Evolutionary conservation across 2,113 vertebrate species (phyloP), one percentile per base, ranked within the genome.

Genomic region (Perccottus glenii): DNA sequence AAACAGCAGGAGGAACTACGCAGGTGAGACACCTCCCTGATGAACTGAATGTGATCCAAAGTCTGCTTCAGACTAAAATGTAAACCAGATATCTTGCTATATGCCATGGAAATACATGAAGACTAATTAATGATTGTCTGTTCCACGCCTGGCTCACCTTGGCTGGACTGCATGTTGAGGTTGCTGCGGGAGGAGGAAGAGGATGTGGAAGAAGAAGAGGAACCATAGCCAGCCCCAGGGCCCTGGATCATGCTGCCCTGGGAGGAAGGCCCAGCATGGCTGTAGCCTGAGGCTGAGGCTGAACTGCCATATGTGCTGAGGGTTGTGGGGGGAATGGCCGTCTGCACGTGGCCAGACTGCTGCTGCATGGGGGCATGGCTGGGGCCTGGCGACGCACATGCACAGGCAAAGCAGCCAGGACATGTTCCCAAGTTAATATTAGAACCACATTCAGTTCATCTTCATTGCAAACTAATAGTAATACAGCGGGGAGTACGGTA

Each of bases 101-200:
- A 40, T 6, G 2, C 5, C 8, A 40, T 40, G 8, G 38, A 47
- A 64, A 67, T 48, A 8, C 59, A 43, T 5, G 15, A 8, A 4
- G 55, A 40, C 43, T 38, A 10, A 35, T 42, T 10, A 52, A 9
- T 52, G 49, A n/a, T 32, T 27, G 38, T 40, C 38, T 60, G 19
- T 19, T 78, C 59, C 71, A 53, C 11, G 64, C 70, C 73, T 75
- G 81, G 88, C 63, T 93, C 93, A 98, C 97, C 96, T 95, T 94
- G 94, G 74, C 93, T 97, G 45, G 94, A 91, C 80, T 94, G 96
- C 93, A 97, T 94, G 94, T 94, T 97, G 93, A 98, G 94, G 91
- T 96, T 97, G 91, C 92, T 94, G 89, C 92, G 93, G 16, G 96
- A 94, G 60, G 96, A 94, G 85, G 95, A 95, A 83, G 93, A 94